Conservation (phyloP, 2,797 vertebrate species). For the Pseudocheirus occidentalis region DNA sequence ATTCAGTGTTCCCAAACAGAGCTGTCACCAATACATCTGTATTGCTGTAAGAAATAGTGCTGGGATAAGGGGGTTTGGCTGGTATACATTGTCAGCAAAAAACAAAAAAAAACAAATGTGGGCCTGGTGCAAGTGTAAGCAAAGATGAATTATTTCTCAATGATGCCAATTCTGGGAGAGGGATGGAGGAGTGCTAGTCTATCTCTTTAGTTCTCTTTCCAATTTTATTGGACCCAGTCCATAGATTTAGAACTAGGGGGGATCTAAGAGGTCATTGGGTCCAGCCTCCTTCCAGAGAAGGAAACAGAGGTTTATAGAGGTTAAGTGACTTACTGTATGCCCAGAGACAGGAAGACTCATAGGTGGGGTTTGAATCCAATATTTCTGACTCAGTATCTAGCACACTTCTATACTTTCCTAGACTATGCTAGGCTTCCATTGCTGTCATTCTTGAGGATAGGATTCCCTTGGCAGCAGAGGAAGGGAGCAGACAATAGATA, state of each 20-base stretch:
- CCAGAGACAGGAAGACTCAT: neutral
- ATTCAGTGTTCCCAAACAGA: neutral
- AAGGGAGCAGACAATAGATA: neutral
- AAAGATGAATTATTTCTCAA: neutral
- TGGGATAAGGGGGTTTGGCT: neutral
- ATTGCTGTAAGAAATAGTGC: accelerated
- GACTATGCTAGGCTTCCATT: neutral
- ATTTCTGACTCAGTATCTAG: neutral
- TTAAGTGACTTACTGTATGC: neutral
- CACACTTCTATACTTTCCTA: neutral
- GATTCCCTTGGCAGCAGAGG: neutral
- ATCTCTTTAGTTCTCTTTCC: neutral
- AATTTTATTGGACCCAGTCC: neutral
- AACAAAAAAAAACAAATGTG: neutral
- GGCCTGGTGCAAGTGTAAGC: neutral
- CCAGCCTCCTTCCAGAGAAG: neutral
- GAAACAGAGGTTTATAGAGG: neutral
- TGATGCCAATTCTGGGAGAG: neutral
- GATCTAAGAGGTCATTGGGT: neutral
- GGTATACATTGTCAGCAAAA: neutral
- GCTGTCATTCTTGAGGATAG: neutral
- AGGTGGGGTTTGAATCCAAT: neutral
- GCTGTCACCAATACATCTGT: conserved; percentile 28
- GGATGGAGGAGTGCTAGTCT: neutral
- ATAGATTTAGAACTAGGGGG: neutral